These are phyloP conservation scores for Garrulus glandarius DNA, from an alignment of 2,797 vertebrate genomes.

Conservation along the genomic window DNA sequence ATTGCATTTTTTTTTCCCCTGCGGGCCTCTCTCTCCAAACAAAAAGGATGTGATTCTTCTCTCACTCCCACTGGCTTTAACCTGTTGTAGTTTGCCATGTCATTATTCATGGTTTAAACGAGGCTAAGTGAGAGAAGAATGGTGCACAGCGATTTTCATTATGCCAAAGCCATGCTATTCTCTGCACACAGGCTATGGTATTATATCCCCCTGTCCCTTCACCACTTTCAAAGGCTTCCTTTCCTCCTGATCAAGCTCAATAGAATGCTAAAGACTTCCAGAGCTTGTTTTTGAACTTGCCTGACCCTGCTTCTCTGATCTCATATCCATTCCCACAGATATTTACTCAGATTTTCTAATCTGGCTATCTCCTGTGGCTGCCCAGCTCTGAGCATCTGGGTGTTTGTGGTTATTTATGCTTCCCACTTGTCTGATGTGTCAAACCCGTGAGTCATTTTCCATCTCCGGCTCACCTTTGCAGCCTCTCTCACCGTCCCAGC, in stretches of 20 bases:
- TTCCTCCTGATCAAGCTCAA: background rate
- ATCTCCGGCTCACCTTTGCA: background rate
- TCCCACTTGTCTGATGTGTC: background rate
- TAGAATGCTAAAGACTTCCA: constrained; percentile 14
- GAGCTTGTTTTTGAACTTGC: constrained; percentile 37
- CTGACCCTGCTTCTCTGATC: constrained; percentile 41
- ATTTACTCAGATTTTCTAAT: constrained; percentile 34
- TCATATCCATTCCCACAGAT: constrained; percentile 22
- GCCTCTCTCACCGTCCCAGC: background rate
- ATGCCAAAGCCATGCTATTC: background rate
- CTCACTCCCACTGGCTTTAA: constrained; percentile 18
- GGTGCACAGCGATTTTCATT: constrained; percentile 3
- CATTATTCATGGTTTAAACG: constrained; percentile 25
- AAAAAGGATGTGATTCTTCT: constrained; percentile 20
- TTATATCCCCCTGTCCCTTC: constrained; percentile 16
- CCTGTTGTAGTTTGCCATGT: constrained; percentile 32
- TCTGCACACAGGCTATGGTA: background rate
- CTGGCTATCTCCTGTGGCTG: background rate
- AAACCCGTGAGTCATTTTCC: constrained; percentile 2
- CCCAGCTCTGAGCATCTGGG: background rate
- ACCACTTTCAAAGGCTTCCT: constrained; percentile 34
- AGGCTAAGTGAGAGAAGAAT: constrained; percentile 37
- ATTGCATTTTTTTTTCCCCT: background rate
- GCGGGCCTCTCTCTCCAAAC: background rate
- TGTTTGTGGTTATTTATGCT: constrained; percentile 6